Percentiles rank a stretch among this genome's conserved stretches.
phyloP scores from a whole-genome alignment of 23 tunicate genomes.

The Ascidia mentula region DNA sequence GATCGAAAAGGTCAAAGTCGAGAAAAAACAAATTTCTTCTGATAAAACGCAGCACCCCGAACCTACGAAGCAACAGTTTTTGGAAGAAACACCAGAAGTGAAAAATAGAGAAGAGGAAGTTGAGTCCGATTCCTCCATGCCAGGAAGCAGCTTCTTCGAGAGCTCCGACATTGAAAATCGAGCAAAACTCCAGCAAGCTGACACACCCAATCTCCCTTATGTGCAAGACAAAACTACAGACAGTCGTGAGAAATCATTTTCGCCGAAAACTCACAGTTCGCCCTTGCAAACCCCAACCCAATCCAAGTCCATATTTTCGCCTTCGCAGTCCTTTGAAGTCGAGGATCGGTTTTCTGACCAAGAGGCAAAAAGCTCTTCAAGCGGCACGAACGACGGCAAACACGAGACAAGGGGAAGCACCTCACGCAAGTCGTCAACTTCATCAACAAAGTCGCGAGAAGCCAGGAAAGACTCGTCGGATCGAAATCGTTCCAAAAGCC shows the following conservation, averaged over 20 bases:
- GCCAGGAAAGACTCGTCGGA: neutral
- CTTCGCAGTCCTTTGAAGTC: neutral
- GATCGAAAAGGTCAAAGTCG: neutral
- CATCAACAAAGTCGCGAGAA: neutral
- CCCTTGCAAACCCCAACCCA: neutral
- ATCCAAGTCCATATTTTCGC: neutral
- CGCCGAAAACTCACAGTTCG: neutral
- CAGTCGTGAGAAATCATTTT: neutral
- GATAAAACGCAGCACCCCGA: no score
- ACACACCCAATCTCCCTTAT: neutral
- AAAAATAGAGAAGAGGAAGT: neutral
- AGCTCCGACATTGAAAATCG: neutral
- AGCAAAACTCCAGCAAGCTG: neutral
- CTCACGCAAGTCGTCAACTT: neutral
- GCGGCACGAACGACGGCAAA: neutral
- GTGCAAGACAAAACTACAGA: neutral
- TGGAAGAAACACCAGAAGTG: neutral
- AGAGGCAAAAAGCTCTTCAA: neutral
- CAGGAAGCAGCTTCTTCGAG: constrained; percentile 48
- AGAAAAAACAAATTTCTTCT: no score
- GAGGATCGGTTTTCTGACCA: neutral
- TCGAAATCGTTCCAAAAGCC: constrained; percentile 5
- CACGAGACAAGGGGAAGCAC: neutral
- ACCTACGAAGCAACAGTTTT: no score
- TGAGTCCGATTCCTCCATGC: constrained; percentile 16